phyloP scores from a whole-genome alignment of 2,797 vertebrate species.

The Acrossocheilus fasciatus region DNA sequence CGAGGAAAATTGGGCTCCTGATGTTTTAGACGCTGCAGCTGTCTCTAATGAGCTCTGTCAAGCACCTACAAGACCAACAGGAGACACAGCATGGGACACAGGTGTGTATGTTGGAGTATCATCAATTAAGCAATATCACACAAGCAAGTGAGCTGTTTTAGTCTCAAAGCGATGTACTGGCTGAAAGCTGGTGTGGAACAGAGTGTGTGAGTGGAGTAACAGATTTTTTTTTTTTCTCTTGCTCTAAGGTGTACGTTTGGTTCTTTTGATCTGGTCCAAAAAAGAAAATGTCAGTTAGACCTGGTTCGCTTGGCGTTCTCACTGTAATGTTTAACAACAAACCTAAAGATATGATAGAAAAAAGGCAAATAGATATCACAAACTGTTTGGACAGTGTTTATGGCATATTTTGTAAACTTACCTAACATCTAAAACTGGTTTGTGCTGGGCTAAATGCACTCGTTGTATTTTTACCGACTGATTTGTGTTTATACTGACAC shows the following conservation, averaged over 20 bases:
- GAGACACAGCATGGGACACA: conserved; percentile 76
- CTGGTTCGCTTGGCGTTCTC: background rate
- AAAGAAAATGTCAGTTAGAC: background rate
- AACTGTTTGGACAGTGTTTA: background rate
- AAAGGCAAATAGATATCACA: background rate
- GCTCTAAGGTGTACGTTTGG: background rate
- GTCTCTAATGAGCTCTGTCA: conserved; percentile 36
- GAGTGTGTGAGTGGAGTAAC: background rate
- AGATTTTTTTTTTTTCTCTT: background rate
- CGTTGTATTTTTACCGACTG: background rate
- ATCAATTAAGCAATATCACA: background rate
- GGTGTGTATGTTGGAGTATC: conserved; percentile 61
- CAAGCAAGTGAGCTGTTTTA: background rate
- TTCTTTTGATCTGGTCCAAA: background rate
- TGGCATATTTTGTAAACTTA: background rate
- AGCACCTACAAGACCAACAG: conserved; percentile 35
- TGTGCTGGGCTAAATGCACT: background rate
- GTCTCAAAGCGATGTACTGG: background rate
- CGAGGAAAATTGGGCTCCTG: conserved; percentile 3
- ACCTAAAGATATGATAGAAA: background rate
- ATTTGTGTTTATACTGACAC: background rate
- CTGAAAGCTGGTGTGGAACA: background rate
- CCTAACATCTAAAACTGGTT: background rate
- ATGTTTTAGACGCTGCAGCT: background rate
- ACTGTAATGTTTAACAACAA: background rate